Percentiles rank a stretch among this genome's conserved stretches.
Conservation (phyloP, 2,797 vertebrate genomes). For the Sebastes ruberrimus region DNA sequence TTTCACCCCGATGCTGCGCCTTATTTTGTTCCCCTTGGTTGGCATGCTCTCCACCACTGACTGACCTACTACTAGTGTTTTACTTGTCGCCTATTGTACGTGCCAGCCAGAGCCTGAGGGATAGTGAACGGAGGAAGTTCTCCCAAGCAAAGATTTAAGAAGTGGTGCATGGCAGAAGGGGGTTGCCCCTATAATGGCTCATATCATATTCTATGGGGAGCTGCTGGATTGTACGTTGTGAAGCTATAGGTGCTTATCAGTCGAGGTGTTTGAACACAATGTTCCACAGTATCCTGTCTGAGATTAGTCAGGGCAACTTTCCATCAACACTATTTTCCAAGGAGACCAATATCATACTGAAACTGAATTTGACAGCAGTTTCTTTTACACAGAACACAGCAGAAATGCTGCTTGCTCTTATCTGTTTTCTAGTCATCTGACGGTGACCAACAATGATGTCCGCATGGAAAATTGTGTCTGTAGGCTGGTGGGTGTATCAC, state of each 20-base stretch:
- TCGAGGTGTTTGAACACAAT: conserved; percentile 18
- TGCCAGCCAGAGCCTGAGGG: neutral
- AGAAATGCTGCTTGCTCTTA: neutral
- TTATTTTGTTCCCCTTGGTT: conserved; percentile 4
- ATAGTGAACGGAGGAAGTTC: neutral
- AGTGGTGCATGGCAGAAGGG: neutral
- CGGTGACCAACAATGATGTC: neutral
- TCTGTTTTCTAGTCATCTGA: conserved; percentile 12
- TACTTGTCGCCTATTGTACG: neutral
- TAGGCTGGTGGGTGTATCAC: neutral
- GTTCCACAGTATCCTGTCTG: conserved; percentile 8
- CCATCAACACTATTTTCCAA: conserved; percentile 9
- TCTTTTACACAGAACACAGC: neutral
- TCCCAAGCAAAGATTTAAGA: neutral
- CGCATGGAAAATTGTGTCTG: neutral
- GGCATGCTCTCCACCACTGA: neutral
- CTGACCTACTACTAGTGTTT: conserved; percentile 4
- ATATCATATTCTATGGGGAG: neutral
- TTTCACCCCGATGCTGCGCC: neutral
- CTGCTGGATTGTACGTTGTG: conserved; percentile 10
- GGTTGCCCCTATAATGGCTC: neutral
- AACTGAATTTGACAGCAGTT: neutral
- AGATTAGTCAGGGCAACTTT: conserved; percentile 24
- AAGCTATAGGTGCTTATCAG: conserved; percentile 19
- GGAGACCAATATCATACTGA: neutral